Percentiles rank a stretch among this genome's conserved stretches.
phyloP scores from a whole-genome alignment of 2,888 invertebrate genomes.

The Galeopsomyia nigrocyanea region DNA sequence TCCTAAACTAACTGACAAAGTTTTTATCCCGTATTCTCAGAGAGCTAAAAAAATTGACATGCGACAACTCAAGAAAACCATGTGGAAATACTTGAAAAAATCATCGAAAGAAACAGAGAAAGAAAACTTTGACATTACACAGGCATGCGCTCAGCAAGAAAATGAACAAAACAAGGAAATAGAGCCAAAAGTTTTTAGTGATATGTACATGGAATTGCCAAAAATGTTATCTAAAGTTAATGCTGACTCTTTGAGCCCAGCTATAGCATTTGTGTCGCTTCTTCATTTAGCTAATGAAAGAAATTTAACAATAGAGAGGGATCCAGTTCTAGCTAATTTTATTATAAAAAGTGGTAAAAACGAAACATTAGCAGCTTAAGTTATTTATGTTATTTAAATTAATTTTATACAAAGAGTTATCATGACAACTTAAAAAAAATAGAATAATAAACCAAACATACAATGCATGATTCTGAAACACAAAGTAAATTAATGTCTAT shows the following conservation, averaged over 20 bases:
- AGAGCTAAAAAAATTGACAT: conserved; percentile 90
- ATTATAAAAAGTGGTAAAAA: conserved; percentile 47
- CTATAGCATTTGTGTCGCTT: conserved; percentile 84
- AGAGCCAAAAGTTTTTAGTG: conserved; percentile 66
- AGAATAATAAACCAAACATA: too few species aligned
- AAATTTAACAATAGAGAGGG: conserved; percentile 67
- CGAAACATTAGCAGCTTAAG: conserved; percentile 1
- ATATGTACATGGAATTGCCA: conserved; percentile 75
- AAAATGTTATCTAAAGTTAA: conserved; percentile 73
- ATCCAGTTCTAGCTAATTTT: conserved; percentile 55
- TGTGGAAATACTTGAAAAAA: conserved; percentile 76
- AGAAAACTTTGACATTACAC: conserved; percentile 61
- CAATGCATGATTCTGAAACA: too few species aligned
- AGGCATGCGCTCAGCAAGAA: conserved; percentile 36
- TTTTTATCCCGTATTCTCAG: conserved; percentile 84
- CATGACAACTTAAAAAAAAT: too few species aligned
- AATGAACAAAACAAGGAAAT: conserved; percentile 45
- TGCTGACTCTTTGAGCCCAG: conserved; percentile 81
- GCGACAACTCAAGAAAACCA: conserved; percentile 83
- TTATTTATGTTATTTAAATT: not conserved
- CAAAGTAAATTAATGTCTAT: too few species aligned
- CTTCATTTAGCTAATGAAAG: conserved; percentile 89
- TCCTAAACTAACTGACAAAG: conserved; percentile 77
- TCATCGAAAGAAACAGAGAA: conserved; percentile 57
- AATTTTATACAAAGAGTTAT: too few species aligned